Evolutionary conservation across 2,113 vertebrate species (phyloP).

Genomic region (Syrmaticus mikado): DNA sequence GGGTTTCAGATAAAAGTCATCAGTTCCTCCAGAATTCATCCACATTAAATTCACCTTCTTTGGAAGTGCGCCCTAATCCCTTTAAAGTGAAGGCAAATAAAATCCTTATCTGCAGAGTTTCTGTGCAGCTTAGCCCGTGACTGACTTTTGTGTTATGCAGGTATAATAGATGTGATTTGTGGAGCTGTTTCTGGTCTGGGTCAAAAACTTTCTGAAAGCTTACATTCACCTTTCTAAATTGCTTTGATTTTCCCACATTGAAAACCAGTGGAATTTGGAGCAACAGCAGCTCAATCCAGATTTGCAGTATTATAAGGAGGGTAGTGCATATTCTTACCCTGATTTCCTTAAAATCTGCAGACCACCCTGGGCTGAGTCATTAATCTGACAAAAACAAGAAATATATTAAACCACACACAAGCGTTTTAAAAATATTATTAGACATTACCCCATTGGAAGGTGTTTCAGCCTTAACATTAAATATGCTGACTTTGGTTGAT

Average conservation of each 20-base stretch:
- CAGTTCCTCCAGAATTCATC: background rate
- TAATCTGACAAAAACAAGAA: background rate
- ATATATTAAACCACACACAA: background rate
- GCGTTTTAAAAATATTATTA: background rate
- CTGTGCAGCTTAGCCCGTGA: background rate
- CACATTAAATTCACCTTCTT: background rate
- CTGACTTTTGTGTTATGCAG: background rate
- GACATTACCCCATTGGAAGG: background rate
- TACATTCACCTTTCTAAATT: background rate
- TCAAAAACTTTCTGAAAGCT: background rate
- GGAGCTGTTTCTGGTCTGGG: background rate
- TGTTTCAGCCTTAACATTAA: conserved; percentile 10
- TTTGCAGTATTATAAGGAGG: background rate
- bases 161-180: background rate
- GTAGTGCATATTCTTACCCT: background rate
- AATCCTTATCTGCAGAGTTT: background rate
- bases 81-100: background rate
- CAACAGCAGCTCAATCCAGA: background rate
- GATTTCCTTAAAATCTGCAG: background rate
- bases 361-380: background rate
- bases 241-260: background rate
- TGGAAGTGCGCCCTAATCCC: background rate
- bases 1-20: background rate
- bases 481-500: background rate
- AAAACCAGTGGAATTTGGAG: background rate